phyloP scores from a whole-genome alignment of 2,888 invertebrate genomes.

The Tachina grossa region DNA sequence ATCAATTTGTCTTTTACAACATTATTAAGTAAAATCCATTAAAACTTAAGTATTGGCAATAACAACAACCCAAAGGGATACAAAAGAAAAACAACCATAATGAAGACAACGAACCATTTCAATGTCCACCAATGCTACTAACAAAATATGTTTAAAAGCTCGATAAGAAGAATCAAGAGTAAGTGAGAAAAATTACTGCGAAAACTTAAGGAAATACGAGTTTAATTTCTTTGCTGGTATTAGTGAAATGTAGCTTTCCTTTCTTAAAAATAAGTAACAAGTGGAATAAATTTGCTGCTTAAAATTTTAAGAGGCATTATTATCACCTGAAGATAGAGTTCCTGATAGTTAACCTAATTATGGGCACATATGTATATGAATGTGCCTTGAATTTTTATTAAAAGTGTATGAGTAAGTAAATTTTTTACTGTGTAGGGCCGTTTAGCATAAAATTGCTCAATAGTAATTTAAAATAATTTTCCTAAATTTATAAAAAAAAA shows the following conservation, averaged over 20 bases:
- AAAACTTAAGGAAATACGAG: constrained; percentile 39
- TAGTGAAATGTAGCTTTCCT: too few relatives aligned
- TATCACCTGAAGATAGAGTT: too few relatives aligned
- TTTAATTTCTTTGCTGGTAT: too few relatives aligned
- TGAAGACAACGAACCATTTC: constrained; percentile 34
- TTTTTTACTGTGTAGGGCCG: too few relatives aligned
- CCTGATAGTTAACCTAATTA: too few relatives aligned
- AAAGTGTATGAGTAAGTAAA: too few relatives aligned
- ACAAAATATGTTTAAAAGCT: constrained; percentile 50
- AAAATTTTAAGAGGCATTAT: too few relatives aligned
- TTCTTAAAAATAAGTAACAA: neutral
- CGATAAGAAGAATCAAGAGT: neutral
- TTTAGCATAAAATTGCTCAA: too few relatives aligned
- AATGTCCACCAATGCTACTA: constrained; percentile 20
- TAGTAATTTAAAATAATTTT: too few relatives aligned
- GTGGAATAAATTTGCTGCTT: neutral
- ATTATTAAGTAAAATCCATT: constrained; percentile 55
- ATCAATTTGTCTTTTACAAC: constrained; percentile 61
- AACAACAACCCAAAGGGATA: constrained; percentile 9
- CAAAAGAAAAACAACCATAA: neutral
- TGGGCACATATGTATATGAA: too few relatives aligned
- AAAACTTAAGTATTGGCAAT: constrained; percentile 38
- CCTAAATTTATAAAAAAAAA: too few relatives aligned
- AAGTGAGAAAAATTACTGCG: neutral
- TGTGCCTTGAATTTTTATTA: too few relatives aligned